Base-by-base conservation (phyloP, 1,140 invertebrate genomes). In the Cydia pomonella region DNA sequence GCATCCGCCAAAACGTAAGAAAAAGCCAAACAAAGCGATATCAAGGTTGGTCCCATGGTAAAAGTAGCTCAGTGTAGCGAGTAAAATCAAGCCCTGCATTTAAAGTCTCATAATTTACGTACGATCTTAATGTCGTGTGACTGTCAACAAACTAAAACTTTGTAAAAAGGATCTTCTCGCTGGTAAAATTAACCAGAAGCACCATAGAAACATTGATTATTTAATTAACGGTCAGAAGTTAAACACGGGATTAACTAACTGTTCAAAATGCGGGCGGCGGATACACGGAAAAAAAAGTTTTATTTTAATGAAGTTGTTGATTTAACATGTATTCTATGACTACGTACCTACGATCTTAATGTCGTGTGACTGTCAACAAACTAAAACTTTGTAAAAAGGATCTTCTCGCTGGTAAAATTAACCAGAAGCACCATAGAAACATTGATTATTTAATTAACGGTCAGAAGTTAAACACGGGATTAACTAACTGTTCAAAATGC, bases 401-500 rank as follows among this genome's bases (percentile, higher is more conserved):
- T 12, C 21, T 59, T 10, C 53, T 7, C 7, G 0, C 7, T 53
- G n/a, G 50, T 53, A 41, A 59, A 59, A 23, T 23, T 21, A 23
- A 21, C 10, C 4, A 12, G 53, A 9, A 4, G 7, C 18, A 12
- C 53, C 0, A 59, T 23, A 59, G 18, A 59, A 59, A 18, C 64
- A 38, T 69, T 69, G 9, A 69, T 69, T 69, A 33, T 69, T 69
- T 69, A 69, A 69, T 69, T 41, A 69, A 18, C 25, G 64, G 64
- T 41, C 16, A 33, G 13, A 69, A 69, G 64, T 69, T 33, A 69
- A 69, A 41, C 64, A 69, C 3, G 33, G 29, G 10, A 9, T 59
- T 23, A 23, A 33, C 64, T 64, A 69, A 69, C 64, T 41, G 27
- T 1, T 38, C 10, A 38, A 9, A 38, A 69, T 69, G 64, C 27